Evolutionary conservation across 2,797 vertebrate species (phyloP).

Genomic region (Micrastur ruficollis): DNA sequence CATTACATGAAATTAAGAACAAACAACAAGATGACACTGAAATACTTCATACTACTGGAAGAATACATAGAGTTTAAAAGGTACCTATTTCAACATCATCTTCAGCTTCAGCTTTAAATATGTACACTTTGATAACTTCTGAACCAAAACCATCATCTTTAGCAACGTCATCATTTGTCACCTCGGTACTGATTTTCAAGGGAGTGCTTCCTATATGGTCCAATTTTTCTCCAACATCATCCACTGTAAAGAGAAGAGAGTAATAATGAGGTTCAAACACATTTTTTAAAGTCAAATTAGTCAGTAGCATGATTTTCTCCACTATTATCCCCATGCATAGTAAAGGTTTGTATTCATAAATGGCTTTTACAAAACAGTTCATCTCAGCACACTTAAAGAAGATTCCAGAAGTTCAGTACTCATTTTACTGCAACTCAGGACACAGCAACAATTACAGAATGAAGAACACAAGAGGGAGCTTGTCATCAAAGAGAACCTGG

Average conservation of each 20-base stretch:
- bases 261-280: constrained; percentile 17
- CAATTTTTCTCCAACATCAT: constrained; percentile 96
- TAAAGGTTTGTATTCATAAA: not conserved
- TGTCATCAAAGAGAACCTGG: not conserved
- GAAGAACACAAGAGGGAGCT: not conserved
- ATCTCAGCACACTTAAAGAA: not conserved
- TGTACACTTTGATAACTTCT: constrained; percentile 99
- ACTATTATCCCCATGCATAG: not conserved
- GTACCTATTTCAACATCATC: constrained; percentile 96
- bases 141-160: constrained; percentile 94
- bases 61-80: not conserved
- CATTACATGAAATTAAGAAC: not conserved
- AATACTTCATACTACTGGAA: not conserved
- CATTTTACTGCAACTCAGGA: not conserved
- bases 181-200: constrained; percentile 93
- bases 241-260: constrained; percentile 82
- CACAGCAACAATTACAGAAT: not conserved
- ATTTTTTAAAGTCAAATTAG: not conserved
- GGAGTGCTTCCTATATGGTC: constrained; percentile 91
- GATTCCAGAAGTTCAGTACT: not conserved
- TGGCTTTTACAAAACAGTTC: not conserved
- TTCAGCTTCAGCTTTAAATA: constrained; percentile 98
- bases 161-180: constrained; percentile 88
- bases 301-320: not conserved
- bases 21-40: not conserved